Base-by-base conservation (phyloP, 1,140 invertebrate species). In the Eulimnadia texana region DNA sequence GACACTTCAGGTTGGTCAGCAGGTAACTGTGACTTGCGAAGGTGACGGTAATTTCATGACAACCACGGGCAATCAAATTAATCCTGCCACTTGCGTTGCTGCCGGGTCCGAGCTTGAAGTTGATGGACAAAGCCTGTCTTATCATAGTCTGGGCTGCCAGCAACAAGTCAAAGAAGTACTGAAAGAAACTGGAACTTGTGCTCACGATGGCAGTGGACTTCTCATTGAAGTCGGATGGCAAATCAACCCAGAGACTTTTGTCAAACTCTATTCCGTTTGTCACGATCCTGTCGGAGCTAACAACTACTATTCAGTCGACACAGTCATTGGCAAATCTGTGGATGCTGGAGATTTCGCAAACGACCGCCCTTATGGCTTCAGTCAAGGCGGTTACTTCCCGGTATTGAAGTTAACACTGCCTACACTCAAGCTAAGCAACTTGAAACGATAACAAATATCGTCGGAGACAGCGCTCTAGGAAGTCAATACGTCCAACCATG, bases 321-420 rank as follows among this genome's bases (percentile, higher is more conserved):
- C 11, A 20, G 29, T 57, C 28, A 16, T 19, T 20, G 55, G 55
- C 1, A 57, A 57, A 19, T 57, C 55, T 20, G 55, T 33, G 2
- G 55, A 27, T 20, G 55, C 55, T 19, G 55, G 29, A 11, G 55
- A 57, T n/a, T n/a, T 20, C 20, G 2, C 55, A 1, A 57, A 57
- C 16, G 25, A 57, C 22, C 9, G 60, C 22, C 60, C 60, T 2
- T n/a, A n/a, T n/a, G 33, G 50, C 10, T 61, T 61, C 51, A 52
- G 60, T n/a, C 49, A 61, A 25, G 60, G 60, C 19, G 52, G 28
- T 11, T 61, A 52, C 19, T 61, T 19, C 50, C 60, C 22, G 49
- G 51, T 6, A 2, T 61, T n/a, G 51, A 52, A 29, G 60, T 61
- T 13, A 55, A 61, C 60, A 61, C 51, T 13, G 60, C 60, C 24